Evolutionary conservation across 2,888 invertebrate genomes (phyloP).

Genomic region (Drosophila helvetica): DNA sequence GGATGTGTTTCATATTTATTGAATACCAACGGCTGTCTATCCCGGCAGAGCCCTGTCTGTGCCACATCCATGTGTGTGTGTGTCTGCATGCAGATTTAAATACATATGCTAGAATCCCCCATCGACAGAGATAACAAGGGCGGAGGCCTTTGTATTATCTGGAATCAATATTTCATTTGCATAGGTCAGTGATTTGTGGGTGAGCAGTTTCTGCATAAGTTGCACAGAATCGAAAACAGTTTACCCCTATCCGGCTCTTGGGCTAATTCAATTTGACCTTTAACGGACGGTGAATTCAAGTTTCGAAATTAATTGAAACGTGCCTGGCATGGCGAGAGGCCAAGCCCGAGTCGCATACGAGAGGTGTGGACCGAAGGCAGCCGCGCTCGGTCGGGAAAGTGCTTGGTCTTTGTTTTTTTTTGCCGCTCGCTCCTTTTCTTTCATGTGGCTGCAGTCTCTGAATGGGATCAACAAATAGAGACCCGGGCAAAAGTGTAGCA

Average conservation of each 20-base stretch:
- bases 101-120: background rate
- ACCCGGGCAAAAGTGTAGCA: slow-evolving; percentile 57
- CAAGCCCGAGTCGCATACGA: slow-evolving; percentile 29
- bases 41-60: slow-evolving; percentile 4
- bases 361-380: background rate
- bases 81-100: background rate
- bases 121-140: background rate
- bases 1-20: slow-evolving; percentile 71
- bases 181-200: background rate
- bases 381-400: background rate
- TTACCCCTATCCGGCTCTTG: slow-evolving; percentile 48
- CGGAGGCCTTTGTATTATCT: background rate
- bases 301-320: slow-evolving; percentile 71
- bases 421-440: slow-evolving; percentile 20
- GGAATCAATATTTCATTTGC: background rate
- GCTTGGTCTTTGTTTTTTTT: slow-evolving; percentile 15
- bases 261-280: slow-evolving; percentile 73
- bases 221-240: slow-evolving; percentile 63
- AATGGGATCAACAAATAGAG: slow-evolving; percentile 56
- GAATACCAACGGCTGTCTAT: slow-evolving; percentile 38
- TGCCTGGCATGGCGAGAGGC: slow-evolving; percentile 54
- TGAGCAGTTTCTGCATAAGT: too few species aligned
- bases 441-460: slow-evolving; percentile 48
- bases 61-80: background rate
- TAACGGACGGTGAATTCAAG: slow-evolving; percentile 47